These are phyloP conservation scores for Xenentodon cancila DNA, from an alignment of 2,797 vertebrate species.

Conservation along the genomic window DNA sequence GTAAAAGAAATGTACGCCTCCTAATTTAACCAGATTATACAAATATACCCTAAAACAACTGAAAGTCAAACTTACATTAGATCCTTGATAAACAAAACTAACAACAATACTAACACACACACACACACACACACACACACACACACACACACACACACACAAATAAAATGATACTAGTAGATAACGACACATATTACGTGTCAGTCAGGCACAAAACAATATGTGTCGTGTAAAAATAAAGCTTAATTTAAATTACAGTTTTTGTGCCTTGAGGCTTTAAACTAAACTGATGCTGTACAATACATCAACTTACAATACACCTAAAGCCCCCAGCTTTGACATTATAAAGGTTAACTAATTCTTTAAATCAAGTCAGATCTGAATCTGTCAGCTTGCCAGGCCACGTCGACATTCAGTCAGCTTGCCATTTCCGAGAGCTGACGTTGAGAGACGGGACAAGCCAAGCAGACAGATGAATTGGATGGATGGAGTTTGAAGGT, in stretches of 20 bases:
- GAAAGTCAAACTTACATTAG: constrained; percentile 49
- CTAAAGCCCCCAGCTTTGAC: constrained; percentile 67
- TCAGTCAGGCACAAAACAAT: constrained; percentile 58
- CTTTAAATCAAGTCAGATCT: constrained; percentile 79
- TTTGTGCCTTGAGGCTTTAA: constrained; percentile 51
- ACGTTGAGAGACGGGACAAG: constrained; percentile 63
- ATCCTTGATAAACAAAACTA: constrained; percentile 53
- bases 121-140: constrained; percentile 23
- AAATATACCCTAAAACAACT: constrained; percentile 55
- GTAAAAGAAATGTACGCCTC: constrained; percentile 36
- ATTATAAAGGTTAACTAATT: constrained; percentile 86
- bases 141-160: constrained; percentile 29
- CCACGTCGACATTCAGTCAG: constrained; percentile 56
- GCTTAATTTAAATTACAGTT: constrained; percentile 45
- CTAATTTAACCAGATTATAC: constrained; percentile 63
- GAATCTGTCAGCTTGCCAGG: constrained; percentile 73
- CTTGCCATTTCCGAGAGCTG: constrained; percentile 62
- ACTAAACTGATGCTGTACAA: constrained; percentile 58
- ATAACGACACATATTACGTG: constrained; percentile 23
- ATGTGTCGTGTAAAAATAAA: constrained; percentile 48
- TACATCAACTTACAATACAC: constrained; percentile 61
- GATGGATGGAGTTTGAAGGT: constrained; percentile 70
- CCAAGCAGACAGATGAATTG: constrained; percentile 53
- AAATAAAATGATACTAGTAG: constrained; percentile 30
- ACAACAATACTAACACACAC: constrained; percentile 27